Base-by-base conservation (phyloP, 2,888 invertebrate genomes). In the Doris montereyensis region DNA sequence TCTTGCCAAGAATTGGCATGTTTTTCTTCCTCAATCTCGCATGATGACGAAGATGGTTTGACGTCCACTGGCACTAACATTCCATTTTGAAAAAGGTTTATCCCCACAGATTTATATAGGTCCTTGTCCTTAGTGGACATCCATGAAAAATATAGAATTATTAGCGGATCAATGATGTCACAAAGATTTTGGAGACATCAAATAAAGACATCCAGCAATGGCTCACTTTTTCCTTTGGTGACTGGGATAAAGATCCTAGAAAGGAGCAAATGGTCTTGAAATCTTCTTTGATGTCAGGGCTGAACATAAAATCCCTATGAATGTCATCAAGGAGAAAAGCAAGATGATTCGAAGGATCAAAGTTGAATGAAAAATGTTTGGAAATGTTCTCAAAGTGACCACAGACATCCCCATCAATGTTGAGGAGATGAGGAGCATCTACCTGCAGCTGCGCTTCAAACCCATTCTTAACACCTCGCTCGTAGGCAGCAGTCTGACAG, bases 381-480 rank as follows among this genome's bases (percentile, higher is more conserved):
- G 28, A 52, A 30, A 67, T 72, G 65, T 83, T 83, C 70, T 83
- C 82, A 13, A 80, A 57, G 57, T 83, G 82, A 52, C 83, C 82
- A 32, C 81, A 82, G 13, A 77, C 65, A 57, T 83, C 83, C 1
- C 82, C 83, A 68, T 83, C 83, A 32, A 83, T 83, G 21, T 83
- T 76, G 2, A 77, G 67, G 1, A 82, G 30, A 26, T 77, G 73
- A 8, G 78, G 78, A 3, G 65, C 76, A n/a, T n/a, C 70, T 24
- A 70, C 70, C 13, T 32, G 10, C 70, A 77, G 35, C 21, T 60
- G 41, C 1, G 52, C 30, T 58, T 70, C 28, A 77, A 52, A 77
- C 13, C 77, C 77, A 52, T 68, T 70, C 1, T 68, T 32, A 17
- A 10, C 26, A 1, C 77, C 77, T 24, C 77, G 21, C 77, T 70